Evolutionary conservation across 2,113 vertebrate genomes (phyloP).

Genomic region (Gavialis gangeticus): DNA sequence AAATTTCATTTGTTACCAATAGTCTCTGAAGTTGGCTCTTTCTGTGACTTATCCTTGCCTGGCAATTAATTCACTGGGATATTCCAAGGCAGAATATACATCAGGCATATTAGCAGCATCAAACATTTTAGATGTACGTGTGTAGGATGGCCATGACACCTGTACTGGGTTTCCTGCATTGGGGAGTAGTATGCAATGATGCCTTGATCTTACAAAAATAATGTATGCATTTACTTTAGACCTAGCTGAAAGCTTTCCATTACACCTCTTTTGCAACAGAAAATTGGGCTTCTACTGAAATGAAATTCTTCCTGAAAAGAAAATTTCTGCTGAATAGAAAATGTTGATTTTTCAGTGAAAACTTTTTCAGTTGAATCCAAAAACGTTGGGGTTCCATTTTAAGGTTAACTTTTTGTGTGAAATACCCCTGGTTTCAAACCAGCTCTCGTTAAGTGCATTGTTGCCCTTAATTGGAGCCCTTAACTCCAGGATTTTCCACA

Average conservation of each 20-base stretch:
- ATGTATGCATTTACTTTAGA: rapidly evolving
- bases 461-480: no score
- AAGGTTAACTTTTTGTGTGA: no score
- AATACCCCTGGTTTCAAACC: no score
- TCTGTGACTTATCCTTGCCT: neutral
- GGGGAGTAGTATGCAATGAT: neutral
- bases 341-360: neutral
- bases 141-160: neutral
- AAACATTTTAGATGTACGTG: neutral
- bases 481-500: no score
- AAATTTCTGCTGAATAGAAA: neutral
- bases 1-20: neutral
- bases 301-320: neutral
- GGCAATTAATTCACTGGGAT: neutral
- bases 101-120: neutral
- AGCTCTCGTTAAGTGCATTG: no score
- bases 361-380: neutral
- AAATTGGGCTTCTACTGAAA: neutral
- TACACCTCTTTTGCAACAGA: neutral
- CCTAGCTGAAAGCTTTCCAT: neutral
- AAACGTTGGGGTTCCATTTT: neutral
- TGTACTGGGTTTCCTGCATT: neutral
- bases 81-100: neutral
- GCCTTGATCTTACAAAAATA: rapidly evolving
- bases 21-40: no score